A percentile compares a stretch with the other conserved stretches of the same genome.
Conservation (phyloP, 2,113 vertebrate species). For the Dicerorhinus sumatrensis region DNA sequence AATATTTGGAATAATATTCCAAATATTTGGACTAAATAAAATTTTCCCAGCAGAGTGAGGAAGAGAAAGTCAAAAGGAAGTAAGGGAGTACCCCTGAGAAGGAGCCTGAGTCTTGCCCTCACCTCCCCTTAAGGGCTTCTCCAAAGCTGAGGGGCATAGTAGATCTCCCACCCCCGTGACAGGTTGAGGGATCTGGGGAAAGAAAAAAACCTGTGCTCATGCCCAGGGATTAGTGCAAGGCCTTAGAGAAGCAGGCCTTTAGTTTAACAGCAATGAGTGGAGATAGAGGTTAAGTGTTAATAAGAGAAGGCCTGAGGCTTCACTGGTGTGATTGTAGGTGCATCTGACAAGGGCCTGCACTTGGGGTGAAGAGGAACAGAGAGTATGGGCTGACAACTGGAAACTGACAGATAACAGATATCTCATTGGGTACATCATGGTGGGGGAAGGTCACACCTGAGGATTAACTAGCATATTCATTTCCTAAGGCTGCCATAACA, state of each 20-base stretch:
- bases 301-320: not conserved
- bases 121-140: not conserved
- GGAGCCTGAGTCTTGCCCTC: not conserved
- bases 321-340: not conserved
- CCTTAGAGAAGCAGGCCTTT: not conserved
- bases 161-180: not conserved
- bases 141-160: not conserved
- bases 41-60: not conserved
- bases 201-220: not conserved
- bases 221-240: not conserved
- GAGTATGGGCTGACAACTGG: not conserved
- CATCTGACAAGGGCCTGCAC: not conserved
- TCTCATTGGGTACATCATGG: not conserved
- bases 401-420: not conserved
- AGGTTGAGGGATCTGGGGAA: not conserved
- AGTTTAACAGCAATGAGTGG: not conserved
- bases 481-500: too few species aligned
- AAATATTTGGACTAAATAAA: not conserved
- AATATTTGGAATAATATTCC: not conserved
- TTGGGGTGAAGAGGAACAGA: not conserved
- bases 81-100: not conserved
- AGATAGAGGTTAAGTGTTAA: not conserved
- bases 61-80: not conserved
- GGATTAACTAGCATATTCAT: not conserved
- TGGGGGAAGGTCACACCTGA: not conserved